Base-by-base conservation (phyloP, 2,797 vertebrate genomes). In the Ciconia nigra region DNA sequence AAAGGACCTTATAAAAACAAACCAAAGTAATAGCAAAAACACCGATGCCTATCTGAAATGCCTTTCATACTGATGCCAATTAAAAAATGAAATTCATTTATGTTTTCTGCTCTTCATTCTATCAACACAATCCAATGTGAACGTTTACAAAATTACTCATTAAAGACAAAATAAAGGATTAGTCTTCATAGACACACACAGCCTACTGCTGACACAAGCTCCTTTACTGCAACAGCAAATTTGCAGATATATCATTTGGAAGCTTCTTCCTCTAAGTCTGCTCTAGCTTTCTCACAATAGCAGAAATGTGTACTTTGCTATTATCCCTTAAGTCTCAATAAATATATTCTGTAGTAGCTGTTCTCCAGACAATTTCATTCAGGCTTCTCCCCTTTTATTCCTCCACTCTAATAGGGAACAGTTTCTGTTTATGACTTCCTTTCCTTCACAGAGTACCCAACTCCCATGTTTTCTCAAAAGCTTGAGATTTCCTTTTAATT, bases 401-500 rank as follows among this genome's bases (percentile, higher is more conserved):
- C 57, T 58, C 65, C 21, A 33, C 83, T 94, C 58, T 96, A 97
- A 96, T 24, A 85, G 89, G 92, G 87, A 95, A 93, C 65, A 80
- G 77, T 93, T 87, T 94, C 82, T 92, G 85, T 89, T 97, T 96
- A 97, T 91, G 85, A 96, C 95, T 95, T 97, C 95, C 85, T 96
- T 88, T 93, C 90, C 94, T 90, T 94, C 89, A 83, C 86, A 85
- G 91, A 93, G 62, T 51, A 83, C 78, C 85, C 51, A 88, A 95
- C 93, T 93, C 73, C 76, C 39, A 51, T 33, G 79, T 89, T 97
- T 92, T 95, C 95, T 97, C 96, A 96, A 92, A 96, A 95, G 83
- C 87, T 61, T 85, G 96, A 72, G 79, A 95, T 92, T 97, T 96
- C 93, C 93, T 94, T 97, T 93, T 95, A 97, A 97, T 89, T 94